Evolutionary conservation across 2,113 vertebrate species (phyloP), one percentile per base, ranked within the genome.

Genomic region (Trogon surrucura): DNA sequence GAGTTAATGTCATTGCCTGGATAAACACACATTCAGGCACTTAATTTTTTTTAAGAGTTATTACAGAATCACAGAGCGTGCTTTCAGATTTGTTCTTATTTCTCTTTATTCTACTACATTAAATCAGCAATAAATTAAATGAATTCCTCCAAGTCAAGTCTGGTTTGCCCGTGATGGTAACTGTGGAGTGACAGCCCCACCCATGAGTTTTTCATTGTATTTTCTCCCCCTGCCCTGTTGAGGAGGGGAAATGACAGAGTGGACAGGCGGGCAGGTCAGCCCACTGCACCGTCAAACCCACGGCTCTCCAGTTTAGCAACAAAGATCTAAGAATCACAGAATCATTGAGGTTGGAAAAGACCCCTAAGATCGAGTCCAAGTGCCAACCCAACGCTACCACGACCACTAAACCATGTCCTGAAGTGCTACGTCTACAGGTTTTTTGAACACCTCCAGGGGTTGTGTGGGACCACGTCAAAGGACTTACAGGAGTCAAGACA

Each of bases 131-230:
- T 62, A 70, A 82, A 85, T 77, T 9, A 61, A 69, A 87, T 60
- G 47, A 41, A 44, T 74, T 50, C 62, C 30, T 16, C 25, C 8
- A 41, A 32, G 47, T 3, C 1, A 3, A 62, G 25, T 32, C 41
- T 36, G 48, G 13, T 86, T 56, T 61, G 16, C 54, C 47, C 27
- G 12, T 62, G 69, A 16, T 10, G 30, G 26, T 30, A 50, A 20
- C 1, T 62, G 17, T 8, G 9, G 17, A 80, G 26, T 8, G 17
- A 62, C 41, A 14, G 8, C 38, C 30, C 67, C 61, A 81, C 26
- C 41, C 62, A 62, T 0, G 1, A 57, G 41, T 7, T 50, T 44
- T 64, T 16, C 10, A 70, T n/a, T 2, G 1, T 27, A 21, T 51
- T 75, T 87, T 77, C 22, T 70, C 19, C 16, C 23, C 10, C 29